These are phyloP conservation scores for Aplodontia rufa DNA, from an alignment of 2,113 vertebrate genomes.

Conservation along the genomic window DNA sequence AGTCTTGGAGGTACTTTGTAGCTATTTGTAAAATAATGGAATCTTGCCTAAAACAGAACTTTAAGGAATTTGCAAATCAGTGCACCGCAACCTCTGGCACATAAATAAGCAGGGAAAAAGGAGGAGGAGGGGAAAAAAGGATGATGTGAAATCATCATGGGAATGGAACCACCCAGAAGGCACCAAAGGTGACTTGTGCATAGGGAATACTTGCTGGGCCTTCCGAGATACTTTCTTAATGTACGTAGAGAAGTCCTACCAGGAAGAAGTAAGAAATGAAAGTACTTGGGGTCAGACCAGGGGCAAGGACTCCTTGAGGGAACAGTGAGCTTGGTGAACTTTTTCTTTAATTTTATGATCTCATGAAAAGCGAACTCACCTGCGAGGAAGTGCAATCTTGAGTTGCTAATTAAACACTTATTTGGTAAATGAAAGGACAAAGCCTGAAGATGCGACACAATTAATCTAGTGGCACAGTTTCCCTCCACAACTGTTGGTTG, in stretches of 20 bases:
- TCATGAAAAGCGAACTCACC: slow-evolving; percentile 44
- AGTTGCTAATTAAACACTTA: slow-evolving; percentile 46
- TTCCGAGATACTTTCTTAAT: neutral
- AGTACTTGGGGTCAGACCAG: neutral
- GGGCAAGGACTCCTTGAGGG: neutral
- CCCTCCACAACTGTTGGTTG: slow-evolving; percentile 9
- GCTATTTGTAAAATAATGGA: neutral
- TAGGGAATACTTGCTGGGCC: neutral
- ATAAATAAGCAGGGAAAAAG: neutral
- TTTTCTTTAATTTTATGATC: slow-evolving; percentile 57
- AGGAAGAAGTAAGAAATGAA: slow-evolving; percentile 2
- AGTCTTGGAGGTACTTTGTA: neutral
- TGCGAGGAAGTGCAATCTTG: slow-evolving; percentile 26
- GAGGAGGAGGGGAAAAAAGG: neutral
- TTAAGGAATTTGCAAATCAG: neutral
- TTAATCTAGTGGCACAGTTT: neutral
- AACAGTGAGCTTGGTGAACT: neutral
- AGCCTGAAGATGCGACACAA: slow-evolving; percentile 10
- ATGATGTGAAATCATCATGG: neutral
- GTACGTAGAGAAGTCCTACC: neutral
- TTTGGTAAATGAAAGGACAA: slow-evolving; percentile 43
- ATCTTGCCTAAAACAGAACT: neutral
- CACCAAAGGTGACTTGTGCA: neutral
- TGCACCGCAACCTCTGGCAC: neutral
- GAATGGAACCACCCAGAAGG: neutral